phyloP scores from a whole-genome alignment of 2,113 vertebrate species.

The Cervus canadensis region DNA sequence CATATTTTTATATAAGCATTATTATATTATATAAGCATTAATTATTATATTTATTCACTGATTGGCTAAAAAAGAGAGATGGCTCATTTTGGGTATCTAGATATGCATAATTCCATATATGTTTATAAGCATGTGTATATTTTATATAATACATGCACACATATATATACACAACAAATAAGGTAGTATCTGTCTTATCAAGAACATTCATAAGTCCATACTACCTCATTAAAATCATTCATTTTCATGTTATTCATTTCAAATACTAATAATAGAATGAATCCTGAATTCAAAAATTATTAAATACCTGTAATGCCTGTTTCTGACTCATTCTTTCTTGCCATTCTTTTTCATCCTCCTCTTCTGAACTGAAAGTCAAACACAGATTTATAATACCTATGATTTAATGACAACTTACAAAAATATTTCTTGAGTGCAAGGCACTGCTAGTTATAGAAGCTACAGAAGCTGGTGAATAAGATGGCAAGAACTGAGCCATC shows the following conservation, averaged over 20 bases:
- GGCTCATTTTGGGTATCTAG: neutral
- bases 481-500: neutral
- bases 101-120: neutral
- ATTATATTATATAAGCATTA: neutral
- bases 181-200: neutral
- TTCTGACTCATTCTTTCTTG: conserved; percentile 81
- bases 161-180: neutral
- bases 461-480: no score
- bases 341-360: conserved; percentile 88
- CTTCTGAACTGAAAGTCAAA: conserved; percentile 83
- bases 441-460: neutral
- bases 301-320: conserved; percentile 85
- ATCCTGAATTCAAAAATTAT: neutral
- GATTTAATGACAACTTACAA: neutral
- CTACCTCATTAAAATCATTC: neutral
- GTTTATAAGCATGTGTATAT: neutral
- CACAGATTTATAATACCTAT: neutral
- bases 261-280: neutral
- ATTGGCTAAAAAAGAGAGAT: neutral
- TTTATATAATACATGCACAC: neutral
- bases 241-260: neutral
- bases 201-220: neutral
- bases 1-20: neutral
- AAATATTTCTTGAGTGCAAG: neutral
- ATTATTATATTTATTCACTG: neutral